Conservation (phyloP, 2,888 invertebrate genomes). For the Neoascia interrupta region DNA sequence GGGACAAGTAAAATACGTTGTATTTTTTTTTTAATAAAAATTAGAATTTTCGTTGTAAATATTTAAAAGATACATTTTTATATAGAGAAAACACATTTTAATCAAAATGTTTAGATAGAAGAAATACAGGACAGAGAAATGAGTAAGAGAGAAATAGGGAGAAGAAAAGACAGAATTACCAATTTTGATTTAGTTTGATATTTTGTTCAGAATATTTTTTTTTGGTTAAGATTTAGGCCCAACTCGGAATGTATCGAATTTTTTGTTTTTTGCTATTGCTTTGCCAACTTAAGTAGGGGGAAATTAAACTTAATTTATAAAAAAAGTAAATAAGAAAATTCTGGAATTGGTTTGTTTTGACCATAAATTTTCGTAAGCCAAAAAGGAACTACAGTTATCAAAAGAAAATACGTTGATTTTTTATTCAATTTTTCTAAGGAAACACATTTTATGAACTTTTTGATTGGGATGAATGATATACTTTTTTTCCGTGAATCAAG, state of each 20-base stretch:
- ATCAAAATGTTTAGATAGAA: constrained; percentile 14
- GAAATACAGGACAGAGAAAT: constrained; percentile 33
- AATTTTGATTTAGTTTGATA: constrained; percentile 1
- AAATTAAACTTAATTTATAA: constrained; percentile 14
- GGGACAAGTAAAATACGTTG: constrained; percentile 31
- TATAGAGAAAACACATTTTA: constrained; percentile 24
- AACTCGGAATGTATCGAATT: constrained; percentile 58
- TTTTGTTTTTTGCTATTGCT: constrained; percentile 31
- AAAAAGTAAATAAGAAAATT: constrained; percentile 13
- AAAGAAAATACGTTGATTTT: constrained; percentile 14
- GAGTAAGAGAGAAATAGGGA: constrained; percentile 22
- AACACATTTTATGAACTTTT: constrained; percentile 30
- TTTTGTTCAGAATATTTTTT: neutral
- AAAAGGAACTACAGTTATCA: constrained; percentile 17
- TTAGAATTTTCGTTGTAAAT: constrained; percentile 12
- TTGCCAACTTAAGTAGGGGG: constrained; percentile 33
- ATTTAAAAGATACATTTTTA: constrained; percentile 32
- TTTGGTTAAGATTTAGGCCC: constrained; percentile 54
- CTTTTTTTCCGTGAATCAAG: constrained; percentile 48
- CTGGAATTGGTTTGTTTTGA: too few relatives aligned
- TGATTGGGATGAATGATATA: constrained; percentile 33
- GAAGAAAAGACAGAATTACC: constrained; percentile 10
- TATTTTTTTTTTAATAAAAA: constrained; percentile 7
- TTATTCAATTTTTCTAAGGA: constrained; percentile 6
- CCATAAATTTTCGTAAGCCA: constrained; percentile 3